Percentiles rank a stretch among this genome's conserved stretches.
Evolutionary conservation across 1,140 invertebrate species (phyloP).

Genomic region (Saxidomus purpurata): DNA sequence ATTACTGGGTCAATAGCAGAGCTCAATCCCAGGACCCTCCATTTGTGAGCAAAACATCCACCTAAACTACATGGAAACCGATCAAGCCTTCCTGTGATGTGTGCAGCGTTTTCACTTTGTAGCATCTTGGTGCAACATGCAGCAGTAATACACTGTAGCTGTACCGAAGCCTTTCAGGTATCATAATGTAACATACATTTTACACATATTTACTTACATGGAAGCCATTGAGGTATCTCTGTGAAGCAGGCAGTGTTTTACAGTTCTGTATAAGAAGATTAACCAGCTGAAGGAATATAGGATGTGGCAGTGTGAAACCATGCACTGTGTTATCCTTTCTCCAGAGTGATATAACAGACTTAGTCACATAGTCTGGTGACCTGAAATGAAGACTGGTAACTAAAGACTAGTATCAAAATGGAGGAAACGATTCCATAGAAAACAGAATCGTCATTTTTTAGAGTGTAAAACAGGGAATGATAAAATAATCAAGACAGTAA

Average conservation of each 20-base stretch:
- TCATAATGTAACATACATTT: no score
- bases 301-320: conserved; percentile 71
- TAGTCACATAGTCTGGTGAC: conserved; percentile 55
- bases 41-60: no score
- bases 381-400: conserved; percentile 38
- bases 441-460: no score
- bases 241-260: conserved; percentile 67
- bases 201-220: conserved; percentile 80
- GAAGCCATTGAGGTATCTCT: conserved; percentile 76
- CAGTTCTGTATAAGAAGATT: conserved; percentile 69
- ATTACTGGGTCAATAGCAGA: no score
- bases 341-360: conserved; percentile 68
- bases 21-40: no score
- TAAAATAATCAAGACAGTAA: no score
- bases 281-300: conserved; percentile 71
- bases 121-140: no score
- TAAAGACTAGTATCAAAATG: no score
- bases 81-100: neutral
- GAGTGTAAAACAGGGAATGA: no score
- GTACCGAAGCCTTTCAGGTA: no score
- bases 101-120: conserved; percentile 56
- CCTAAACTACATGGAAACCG: neutral
- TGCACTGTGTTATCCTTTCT: conserved; percentile 76
- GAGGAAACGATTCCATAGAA: no score
- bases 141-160: no score